A percentile compares a stretch with the other conserved stretches of the same genome.
Conservation (phyloP, 2,888 invertebrate species). For the Ecliptopera silaceata region DNA sequence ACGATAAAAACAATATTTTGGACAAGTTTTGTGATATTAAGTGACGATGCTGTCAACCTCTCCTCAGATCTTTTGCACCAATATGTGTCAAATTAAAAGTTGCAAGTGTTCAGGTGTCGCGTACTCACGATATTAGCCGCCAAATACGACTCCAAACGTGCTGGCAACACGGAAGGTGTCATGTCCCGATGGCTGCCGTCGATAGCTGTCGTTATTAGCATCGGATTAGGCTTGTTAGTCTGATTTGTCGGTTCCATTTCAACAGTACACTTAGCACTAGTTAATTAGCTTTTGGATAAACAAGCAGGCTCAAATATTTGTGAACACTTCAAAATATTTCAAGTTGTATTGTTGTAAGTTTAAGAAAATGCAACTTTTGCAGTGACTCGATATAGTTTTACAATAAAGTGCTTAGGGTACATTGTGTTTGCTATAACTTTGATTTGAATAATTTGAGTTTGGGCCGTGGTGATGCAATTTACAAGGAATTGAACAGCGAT, state of each 20-base stretch:
- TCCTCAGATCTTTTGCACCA: too few relatives aligned
- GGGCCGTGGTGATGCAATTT: not conserved
- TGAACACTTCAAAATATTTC: too few relatives aligned
- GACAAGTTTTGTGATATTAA: too few relatives aligned
- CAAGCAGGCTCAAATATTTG: not conserved
- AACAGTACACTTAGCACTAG: not conserved
- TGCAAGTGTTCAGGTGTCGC: conserved; percentile 6
- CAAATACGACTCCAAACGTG: not conserved
- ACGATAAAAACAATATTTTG: too few relatives aligned
- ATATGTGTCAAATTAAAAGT: not conserved
- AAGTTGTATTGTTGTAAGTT: too few relatives aligned
- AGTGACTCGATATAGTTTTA: not conserved
- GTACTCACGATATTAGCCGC: not conserved
- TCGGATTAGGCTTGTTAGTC: conserved; percentile 14
- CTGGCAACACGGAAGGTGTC: conserved; percentile 23
- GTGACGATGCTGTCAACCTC: too few relatives aligned
- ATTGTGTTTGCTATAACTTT: not conserved
- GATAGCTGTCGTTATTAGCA: conserved; percentile 23
- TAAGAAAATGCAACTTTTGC: too few relatives aligned
- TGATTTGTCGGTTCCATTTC: conserved; percentile 19
- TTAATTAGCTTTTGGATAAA: not conserved
- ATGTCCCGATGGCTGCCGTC: conserved; percentile 15
- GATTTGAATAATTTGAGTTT: conserved; percentile 3
- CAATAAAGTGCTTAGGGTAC: not conserved
- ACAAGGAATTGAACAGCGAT: conserved; percentile 3